Conservation (phyloP, 2,888 invertebrate genomes). For the Myopa tessellatipennis region DNA sequence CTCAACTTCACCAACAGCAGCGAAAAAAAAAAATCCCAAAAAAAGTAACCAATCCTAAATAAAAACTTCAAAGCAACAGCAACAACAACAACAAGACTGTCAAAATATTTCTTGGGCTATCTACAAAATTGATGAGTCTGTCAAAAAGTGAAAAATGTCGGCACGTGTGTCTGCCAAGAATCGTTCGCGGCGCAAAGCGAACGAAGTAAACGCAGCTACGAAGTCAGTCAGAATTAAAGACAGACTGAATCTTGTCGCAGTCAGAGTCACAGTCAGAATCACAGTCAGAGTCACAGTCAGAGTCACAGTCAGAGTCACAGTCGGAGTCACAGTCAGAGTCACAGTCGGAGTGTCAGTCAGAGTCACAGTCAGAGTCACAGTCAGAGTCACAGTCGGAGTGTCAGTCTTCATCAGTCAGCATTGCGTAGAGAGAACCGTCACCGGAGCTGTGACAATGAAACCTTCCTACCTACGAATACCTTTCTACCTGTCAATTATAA, state of each 20-base stretch:
- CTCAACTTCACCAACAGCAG: neutral
- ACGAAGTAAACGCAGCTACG: too few relatives aligned
- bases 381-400: too few relatives aligned
- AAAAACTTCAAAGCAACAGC: conserved; percentile 10
- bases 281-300: neutral
- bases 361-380: neutral
- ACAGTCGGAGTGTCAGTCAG: neutral
- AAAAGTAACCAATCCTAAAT: conserved; percentile 15
- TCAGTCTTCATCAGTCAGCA: too few relatives aligned
- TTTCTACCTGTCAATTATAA: too few relatives aligned
- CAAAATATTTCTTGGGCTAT: conserved; percentile 50
- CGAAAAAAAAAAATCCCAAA: neutral
- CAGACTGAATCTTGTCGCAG: too few relatives aligned
- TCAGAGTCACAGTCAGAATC: too few relatives aligned
- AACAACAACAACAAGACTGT: conserved; percentile 32
- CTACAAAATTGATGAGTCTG: conserved; percentile 54
- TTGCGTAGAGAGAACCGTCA: too few relatives aligned
- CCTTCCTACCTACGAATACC: too few relatives aligned
- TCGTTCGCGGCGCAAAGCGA: neutral
- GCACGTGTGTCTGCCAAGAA: conserved; percentile 24
- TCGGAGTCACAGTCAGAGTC: neutral
- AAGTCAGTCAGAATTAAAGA: neutral
- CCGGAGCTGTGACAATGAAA: too few relatives aligned
- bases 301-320: neutral
- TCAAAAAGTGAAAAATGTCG: conserved; percentile 38